Base-by-base conservation (phyloP, 2,888 invertebrate species). In the Rhagophthalmus giganteus region DNA sequence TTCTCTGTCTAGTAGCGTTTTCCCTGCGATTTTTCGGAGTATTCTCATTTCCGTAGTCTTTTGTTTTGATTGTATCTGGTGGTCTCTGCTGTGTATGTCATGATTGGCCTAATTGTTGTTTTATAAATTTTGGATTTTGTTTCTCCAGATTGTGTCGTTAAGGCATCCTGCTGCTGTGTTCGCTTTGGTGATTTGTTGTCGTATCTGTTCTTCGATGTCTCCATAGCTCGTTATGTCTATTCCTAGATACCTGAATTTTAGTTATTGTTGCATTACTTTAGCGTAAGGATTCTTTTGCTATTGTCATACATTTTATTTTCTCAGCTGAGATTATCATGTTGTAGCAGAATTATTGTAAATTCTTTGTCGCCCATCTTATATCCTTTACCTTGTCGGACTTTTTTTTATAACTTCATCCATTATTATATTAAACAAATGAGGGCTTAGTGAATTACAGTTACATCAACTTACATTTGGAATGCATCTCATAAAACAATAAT, bases 371-470 rank as follows among this genome's bases (percentile, higher is more conserved):
- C 27, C 27, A 27, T 27, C 27, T 27, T 27, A 27, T 27, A 27
- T 27, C 27, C 27, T 27, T 27, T 27, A 27, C 3, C 27, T 27
- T 5, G 27, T 27, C 4, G 27, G 3, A 27, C 27, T n/a, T 27
- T 27, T n/a, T 27, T 27, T 27, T 27, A 27, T 27, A 27, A 27
- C 27, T 27, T 27, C 27, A 27, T 27, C 27, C 27, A 27, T 27
- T 27, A 27, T 27, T 2, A 7, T 27, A 7, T 27, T 27, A 27
- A 27, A 27, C 10, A 27, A n/a, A n/a, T n/a, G n/a, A n/a, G n/a
- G n/a, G n/a, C n/a, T n/a, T n/a, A n/a, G n/a, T n/a, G n/a, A n/a
- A n/a, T n/a, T n/a, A n/a, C n/a, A n/a, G n/a, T n/a, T n/a, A n/a
- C n/a, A n/a, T n/a, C n/a, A n/a, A n/a, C n/a, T n/a, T n/a, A n/a